phyloP scores from a whole-genome alignment of 2,797 vertebrate species.

The Hephaestus fuliginosus region DNA sequence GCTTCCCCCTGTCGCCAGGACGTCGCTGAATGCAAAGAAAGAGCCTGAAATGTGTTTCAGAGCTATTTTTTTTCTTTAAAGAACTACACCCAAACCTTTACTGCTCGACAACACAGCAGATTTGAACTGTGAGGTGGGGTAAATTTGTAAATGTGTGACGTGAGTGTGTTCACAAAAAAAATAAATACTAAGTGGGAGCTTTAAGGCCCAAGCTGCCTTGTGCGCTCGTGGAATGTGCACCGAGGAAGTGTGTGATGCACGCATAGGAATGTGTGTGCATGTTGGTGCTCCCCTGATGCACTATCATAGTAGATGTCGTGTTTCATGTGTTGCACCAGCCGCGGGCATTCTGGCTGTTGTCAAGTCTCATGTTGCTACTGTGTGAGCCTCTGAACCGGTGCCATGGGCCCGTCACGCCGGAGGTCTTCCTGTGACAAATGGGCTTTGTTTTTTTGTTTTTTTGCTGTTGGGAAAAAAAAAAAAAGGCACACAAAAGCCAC shows the following conservation, averaged over 20 bases:
- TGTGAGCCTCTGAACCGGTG: slow-evolving; percentile 48
- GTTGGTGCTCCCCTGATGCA: slow-evolving; percentile 64
- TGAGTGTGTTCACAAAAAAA: slow-evolving; percentile 77
- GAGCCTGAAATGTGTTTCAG: slow-evolving; percentile 35
- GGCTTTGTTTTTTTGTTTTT: slow-evolving; percentile 35
- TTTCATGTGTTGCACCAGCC: slow-evolving; percentile 60
- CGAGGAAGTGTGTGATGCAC: slow-evolving; percentile 75
- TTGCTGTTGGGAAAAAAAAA: too few relatives aligned
- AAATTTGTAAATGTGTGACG: slow-evolving; percentile 72
- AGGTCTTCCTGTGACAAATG: slow-evolving; percentile 59
- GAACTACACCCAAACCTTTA: slow-evolving; percentile 46
- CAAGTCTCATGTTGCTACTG: slow-evolving; percentile 53
- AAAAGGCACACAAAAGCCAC: slow-evolving; percentile 75
- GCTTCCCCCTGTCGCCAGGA: slow-evolving; percentile 51
- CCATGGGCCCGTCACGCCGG: slow-evolving; percentile 36
- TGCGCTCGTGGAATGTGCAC: slow-evolving; percentile 80
- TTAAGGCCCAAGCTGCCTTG: slow-evolving; percentile 75
- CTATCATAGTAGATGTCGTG: slow-evolving; percentile 46
- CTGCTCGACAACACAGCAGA: slow-evolving; percentile 48
- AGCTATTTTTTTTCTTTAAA: slow-evolving; percentile 19
- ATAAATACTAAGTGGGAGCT: slow-evolving; percentile 78
- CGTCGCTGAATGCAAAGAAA: slow-evolving; percentile 39
- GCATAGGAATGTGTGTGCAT: slow-evolving; percentile 71
- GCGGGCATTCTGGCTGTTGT: slow-evolving; percentile 57
- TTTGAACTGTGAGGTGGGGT: slow-evolving; percentile 61